phyloP scores from a whole-genome alignment of 2,797 vertebrate genomes.

The Typhlichthys subterraneus region DNA sequence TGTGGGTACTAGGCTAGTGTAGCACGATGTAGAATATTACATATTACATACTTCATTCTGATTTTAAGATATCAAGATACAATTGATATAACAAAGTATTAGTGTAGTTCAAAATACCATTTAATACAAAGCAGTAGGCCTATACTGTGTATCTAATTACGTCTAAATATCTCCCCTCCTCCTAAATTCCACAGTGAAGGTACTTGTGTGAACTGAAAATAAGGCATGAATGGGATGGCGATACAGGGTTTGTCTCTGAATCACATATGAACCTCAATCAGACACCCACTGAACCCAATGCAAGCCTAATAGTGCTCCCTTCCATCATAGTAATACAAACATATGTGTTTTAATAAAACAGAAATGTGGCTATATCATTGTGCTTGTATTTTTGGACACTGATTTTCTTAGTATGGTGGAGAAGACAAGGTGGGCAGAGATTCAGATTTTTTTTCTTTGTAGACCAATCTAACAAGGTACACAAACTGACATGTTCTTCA shows the following conservation, averaged over 20 bases:
- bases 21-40: conserved; percentile 17
- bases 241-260: conserved; percentile 40
- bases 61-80: background rate
- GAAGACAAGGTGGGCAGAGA: conserved; percentile 42
- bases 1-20: conserved; percentile 42
- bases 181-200: conserved; percentile 31
- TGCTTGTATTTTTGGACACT: conserved; percentile 31
- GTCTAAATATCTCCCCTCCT: conserved; percentile 17
- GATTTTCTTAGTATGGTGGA: conserved; percentile 58
- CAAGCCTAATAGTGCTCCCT: conserved; percentile 24
- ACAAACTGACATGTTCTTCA: conserved; percentile 29
- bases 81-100: conserved; percentile 1
- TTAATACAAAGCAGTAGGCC: conserved; percentile 4
- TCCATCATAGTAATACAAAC: conserved; percentile 21
- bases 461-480: conserved; percentile 34
- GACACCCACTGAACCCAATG: conserved; percentile 24
- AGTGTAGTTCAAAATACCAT: background rate
- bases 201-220: conserved; percentile 24
- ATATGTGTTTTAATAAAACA: too few species aligned
- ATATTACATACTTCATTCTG: too few species aligned
- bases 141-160: conserved; percentile 3
- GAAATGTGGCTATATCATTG: background rate
- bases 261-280: conserved; percentile 4
- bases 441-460: conserved; percentile 54
- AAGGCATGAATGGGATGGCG: conserved; percentile 24